These are phyloP conservation scores for Meloidogyne chitwoodi DNA, from an alignment of 1,140 invertebrate genomes.

Conservation along the genomic window DNA sequence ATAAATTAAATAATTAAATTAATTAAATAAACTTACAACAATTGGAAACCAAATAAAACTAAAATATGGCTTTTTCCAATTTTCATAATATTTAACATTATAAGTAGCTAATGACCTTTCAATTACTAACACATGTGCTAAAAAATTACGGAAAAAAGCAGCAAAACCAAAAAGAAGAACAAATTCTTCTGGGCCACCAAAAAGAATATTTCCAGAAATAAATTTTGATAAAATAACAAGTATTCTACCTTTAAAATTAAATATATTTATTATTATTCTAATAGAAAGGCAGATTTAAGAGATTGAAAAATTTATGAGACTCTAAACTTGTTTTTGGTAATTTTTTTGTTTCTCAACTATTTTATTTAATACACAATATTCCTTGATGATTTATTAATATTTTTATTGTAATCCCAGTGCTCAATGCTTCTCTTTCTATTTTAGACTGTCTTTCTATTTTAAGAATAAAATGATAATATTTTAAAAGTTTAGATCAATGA, in stretches of 20 bases:
- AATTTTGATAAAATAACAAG: neutral
- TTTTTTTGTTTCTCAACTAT: too few species aligned
- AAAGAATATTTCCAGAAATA: neutral
- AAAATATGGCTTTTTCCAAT: neutral
- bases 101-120: conserved; percentile 3
- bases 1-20: neutral
- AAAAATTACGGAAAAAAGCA: neutral
- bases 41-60: neutral
- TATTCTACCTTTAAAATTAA: neutral
- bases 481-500: too few species aligned
- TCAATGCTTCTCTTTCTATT: too few species aligned
- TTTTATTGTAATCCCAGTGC: too few species aligned
- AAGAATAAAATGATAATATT: too few species aligned
- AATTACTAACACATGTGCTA: conserved; percentile 9
- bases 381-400: too few species aligned
- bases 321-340: too few species aligned
- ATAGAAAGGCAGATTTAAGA: too few species aligned
- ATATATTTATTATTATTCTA: neutral
- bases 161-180: neutral
- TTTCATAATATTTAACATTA: conserved; percentile 9
- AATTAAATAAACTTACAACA: conserved; percentile 6
- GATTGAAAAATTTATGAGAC: too few species aligned
- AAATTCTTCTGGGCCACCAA: neutral
- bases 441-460: too few species aligned
- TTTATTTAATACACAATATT: too few species aligned